phyloP scores from a whole-genome alignment of 2,797 vertebrate genomes.

The Sus cebifrons region DNA sequence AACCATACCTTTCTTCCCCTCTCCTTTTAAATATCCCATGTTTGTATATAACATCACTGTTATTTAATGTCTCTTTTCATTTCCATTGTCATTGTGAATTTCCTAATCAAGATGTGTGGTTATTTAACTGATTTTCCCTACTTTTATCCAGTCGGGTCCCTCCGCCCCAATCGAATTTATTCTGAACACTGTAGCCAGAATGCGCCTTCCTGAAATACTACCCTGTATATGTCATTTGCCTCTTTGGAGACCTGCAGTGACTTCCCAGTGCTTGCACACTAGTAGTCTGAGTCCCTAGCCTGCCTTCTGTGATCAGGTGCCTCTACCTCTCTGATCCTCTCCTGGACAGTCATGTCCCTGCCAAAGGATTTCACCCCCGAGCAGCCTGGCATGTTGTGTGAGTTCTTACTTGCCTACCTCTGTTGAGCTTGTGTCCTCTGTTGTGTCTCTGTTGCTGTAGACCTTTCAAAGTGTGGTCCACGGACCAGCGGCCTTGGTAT shows the following conservation, averaged over 20 bases:
- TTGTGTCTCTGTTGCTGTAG: neutral
- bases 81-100: neutral
- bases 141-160: neutral
- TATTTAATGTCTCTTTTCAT: neutral
- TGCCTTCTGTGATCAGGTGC: neutral
- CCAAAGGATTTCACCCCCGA: neutral
- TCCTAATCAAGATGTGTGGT: neutral
- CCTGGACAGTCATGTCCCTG: neutral
- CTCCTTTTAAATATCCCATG: neutral
- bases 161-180: neutral
- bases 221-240: neutral
- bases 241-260: neutral
- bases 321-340: neutral
- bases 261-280: neutral
- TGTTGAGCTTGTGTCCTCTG: neutral
- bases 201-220: neutral
- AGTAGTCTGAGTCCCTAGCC: neutral
- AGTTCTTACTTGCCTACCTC: neutral
- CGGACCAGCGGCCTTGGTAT: neutral
- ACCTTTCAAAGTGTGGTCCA: neutral
- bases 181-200: neutral
- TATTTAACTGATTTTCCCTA: neutral
- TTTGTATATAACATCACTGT: neutral
- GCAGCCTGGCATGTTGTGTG: neutral
- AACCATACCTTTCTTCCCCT: neutral